Conservation (phyloP, 1,140 invertebrate species). For the Sinella curviseta region DNA sequence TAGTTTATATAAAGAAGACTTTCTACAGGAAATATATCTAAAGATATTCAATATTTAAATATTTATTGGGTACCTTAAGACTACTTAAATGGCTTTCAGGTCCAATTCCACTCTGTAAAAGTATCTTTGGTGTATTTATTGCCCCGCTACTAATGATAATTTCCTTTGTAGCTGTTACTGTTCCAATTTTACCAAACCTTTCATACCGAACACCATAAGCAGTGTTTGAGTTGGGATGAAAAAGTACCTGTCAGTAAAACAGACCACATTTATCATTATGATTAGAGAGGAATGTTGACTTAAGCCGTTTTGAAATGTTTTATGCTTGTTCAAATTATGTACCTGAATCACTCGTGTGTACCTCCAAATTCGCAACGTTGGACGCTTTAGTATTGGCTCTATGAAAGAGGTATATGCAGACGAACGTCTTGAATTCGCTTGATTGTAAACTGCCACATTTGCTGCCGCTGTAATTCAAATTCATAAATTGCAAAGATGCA, state of each 20-base stretch:
- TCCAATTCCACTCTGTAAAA: constrained; percentile 36
- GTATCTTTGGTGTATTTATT: constrained; percentile 37
- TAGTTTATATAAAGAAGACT: neutral
- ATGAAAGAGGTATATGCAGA: constrained; percentile 38
- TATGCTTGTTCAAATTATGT: neutral
- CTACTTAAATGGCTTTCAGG: constrained; percentile 29
- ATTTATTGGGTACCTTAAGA: constrained; percentile 23
- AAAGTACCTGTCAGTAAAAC: neutral
- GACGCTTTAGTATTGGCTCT: constrained; percentile 30
- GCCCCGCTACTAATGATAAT: constrained; percentile 30
- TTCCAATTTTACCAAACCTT: constrained; percentile 15
- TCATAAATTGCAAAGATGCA: neutral
- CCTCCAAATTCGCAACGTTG: constrained; percentile 35
- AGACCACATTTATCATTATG: neutral
- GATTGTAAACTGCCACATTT: constrained; percentile 33
- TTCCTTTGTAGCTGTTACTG: constrained; percentile 22
- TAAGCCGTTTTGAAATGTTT: neutral
- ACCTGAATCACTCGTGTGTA: constrained; percentile 33
- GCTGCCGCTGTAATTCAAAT: neutral
- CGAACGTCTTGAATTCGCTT: constrained; percentile 26
- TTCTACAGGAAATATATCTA: neutral
- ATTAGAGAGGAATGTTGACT: neutral
- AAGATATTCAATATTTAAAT: neutral
- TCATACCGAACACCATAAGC: constrained; percentile 17
- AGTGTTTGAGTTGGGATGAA: neutral